phyloP scores from a whole-genome alignment of 2,888 invertebrate species.

The Andrena minutula region DNA sequence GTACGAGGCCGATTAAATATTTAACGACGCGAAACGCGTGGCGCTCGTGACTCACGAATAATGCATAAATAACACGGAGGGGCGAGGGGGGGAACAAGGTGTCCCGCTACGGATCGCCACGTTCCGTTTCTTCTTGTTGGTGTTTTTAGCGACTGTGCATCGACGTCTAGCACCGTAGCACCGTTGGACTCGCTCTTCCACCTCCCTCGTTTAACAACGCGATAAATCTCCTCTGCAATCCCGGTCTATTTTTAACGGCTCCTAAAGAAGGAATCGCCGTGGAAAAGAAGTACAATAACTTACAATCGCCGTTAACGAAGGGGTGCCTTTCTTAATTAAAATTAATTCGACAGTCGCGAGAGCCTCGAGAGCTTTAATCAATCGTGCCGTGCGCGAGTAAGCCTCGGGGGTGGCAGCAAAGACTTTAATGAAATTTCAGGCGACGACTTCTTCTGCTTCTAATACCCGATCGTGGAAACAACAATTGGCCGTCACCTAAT shows the following conservation, averaged over 20 bases:
- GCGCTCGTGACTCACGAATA: constrained; percentile 7
- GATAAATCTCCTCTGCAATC: constrained; percentile 32
- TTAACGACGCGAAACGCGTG: constrained; percentile 16
- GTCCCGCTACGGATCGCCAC: not conserved
- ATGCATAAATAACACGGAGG: not conserved
- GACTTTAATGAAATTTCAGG: constrained; percentile 57
- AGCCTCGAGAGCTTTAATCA: constrained; percentile 44
- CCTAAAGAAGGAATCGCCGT: constrained; percentile 20
- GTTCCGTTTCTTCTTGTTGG: not conserved
- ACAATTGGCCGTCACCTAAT: constrained; percentile 41
- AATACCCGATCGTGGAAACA: constrained; percentile 17
- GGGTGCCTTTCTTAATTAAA: constrained; percentile 49
- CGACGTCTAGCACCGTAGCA: not conserved
- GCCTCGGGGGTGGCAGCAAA: constrained; percentile 25
- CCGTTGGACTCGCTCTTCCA: not conserved
- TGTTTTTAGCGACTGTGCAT: not conserved
- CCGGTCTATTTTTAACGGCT: constrained; percentile 37
- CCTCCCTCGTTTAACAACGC: constrained; percentile 7
- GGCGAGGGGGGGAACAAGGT: too few species aligned
- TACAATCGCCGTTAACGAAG: constrained; percentile 32
- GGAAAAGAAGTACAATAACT: constrained; percentile 44
- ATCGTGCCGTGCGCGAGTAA: constrained; percentile 34
- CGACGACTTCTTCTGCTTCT: constrained; percentile 39
- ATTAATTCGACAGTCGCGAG: constrained; percentile 59
- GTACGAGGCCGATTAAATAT: constrained; percentile 3